Percentiles rank a stretch among this genome's conserved stretches.
Evolutionary conservation across 64 coral and sea anemone genomes (phyloP).

Genomic region (Montipora efflorescens): DNA sequence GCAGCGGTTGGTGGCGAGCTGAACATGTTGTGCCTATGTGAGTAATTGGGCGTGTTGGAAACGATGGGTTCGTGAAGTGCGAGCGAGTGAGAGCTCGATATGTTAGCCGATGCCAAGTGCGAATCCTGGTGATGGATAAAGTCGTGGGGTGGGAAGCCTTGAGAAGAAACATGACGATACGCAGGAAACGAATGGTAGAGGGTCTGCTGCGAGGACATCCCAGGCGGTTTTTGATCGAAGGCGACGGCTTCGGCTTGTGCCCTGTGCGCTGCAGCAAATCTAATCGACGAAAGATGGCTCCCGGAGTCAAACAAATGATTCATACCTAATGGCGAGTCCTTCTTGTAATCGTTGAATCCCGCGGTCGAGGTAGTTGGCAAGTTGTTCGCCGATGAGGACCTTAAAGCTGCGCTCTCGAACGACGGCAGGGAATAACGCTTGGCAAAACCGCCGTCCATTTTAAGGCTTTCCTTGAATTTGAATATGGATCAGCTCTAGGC

Average conservation of each 20-base stretch:
- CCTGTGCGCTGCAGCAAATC: constrained; percentile 81
- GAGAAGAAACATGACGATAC: constrained; percentile 89
- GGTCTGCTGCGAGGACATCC: constrained; percentile 91
- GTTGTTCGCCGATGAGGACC: constrained; percentile 59
- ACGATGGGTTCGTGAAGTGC: constrained; percentile 85
- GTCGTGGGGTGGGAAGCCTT: constrained; percentile 84
- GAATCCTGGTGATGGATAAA: constrained; percentile 93
- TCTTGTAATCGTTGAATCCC: constrained; percentile 83
- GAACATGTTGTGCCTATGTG: constrained; percentile 93
- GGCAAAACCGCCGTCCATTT: constrained; percentile 83
- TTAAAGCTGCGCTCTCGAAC: constrained; percentile 67
- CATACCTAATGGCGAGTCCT: constrained; percentile 78
- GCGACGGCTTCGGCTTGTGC: constrained; percentile 81
- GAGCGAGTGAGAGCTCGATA: constrained; percentile 80
- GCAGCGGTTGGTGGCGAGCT: constrained; percentile 71
- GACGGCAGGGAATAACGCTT: constrained; percentile 83
- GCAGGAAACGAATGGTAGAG: constrained; percentile 96
- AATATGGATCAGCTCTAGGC: constrained; percentile 91
- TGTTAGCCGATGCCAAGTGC: constrained; percentile 78
- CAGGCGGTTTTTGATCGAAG: constrained; percentile 92
- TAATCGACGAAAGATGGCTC: constrained; percentile 84
- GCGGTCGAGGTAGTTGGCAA: constrained; percentile 63
- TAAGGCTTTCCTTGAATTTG: constrained; percentile 78
- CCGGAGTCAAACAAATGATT: constrained; percentile 91
- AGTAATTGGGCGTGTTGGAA: constrained; percentile 83